These are phyloP conservation scores for Danaus chrysippus DNA, from an alignment of 2,888 invertebrate species.

Conservation along the genomic window DNA sequence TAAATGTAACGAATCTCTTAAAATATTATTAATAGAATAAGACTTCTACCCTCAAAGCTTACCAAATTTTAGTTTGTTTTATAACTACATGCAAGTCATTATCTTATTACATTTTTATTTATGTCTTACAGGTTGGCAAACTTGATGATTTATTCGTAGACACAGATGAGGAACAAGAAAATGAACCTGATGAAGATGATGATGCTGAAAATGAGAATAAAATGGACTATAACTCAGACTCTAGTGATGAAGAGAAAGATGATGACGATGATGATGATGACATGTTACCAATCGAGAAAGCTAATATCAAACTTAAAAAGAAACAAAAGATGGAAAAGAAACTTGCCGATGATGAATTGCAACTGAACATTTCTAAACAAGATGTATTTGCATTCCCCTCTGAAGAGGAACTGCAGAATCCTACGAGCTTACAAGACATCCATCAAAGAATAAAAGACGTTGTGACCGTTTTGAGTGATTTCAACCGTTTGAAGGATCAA, in stretches of 20 bases:
- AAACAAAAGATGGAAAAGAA: conserved; percentile 84
- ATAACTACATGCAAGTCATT: too few species aligned
- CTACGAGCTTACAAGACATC: conserved; percentile 87
- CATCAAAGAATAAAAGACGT: conserved; percentile 94
- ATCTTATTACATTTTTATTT: background rate
- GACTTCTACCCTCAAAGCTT: too few species aligned
- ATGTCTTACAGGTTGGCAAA: conserved; percentile 62
- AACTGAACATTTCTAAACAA: conserved; percentile 87
- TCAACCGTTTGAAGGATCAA: conserved; percentile 83
- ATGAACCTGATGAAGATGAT: conserved; percentile 54
- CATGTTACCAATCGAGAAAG: conserved; percentile 91
- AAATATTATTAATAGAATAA: too few species aligned
- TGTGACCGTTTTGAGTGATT: conserved; percentile 88
- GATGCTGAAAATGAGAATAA: conserved; percentile 43
- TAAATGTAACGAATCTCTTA: too few species aligned
- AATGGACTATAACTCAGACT: conserved; percentile 58
- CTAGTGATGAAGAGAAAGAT: conserved; percentile 51
- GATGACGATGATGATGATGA: conserved; percentile 79
- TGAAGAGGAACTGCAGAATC: conserved; percentile 85
- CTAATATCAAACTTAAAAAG: conserved; percentile 86
- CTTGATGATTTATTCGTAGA: conserved; percentile 77
- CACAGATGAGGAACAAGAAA: conserved; percentile 48
- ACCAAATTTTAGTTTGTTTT: background rate
- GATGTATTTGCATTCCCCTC: conserved; percentile 89
- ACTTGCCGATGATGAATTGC: conserved; percentile 89